These are phyloP conservation scores for Agrypnus murinus DNA, from an alignment of 2,888 invertebrate species.

Conservation along the genomic window DNA sequence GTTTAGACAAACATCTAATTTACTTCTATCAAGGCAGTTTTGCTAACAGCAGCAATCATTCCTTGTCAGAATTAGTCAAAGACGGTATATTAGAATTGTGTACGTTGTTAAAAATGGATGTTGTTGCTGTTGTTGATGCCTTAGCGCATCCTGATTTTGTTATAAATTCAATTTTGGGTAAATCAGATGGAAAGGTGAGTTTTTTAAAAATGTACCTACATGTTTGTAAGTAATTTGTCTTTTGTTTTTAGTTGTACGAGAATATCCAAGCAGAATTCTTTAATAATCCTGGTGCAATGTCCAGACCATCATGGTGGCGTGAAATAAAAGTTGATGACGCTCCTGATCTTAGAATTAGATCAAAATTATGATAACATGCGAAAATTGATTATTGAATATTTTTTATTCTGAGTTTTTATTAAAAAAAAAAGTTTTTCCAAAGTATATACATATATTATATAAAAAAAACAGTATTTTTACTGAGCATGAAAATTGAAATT, in stretches of 20 bases:
- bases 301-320: slow-evolving; percentile 84
- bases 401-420: too few species aligned
- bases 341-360: slow-evolving; percentile 59
- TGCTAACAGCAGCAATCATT: slow-evolving; percentile 57
- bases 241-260: slow-evolving; percentile 79
- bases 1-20: slow-evolving; percentile 76
- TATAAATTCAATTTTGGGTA: slow-evolving; percentile 89
- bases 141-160: slow-evolving; percentile 93
- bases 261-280: slow-evolving; percentile 83
- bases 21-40: slow-evolving; percentile 77
- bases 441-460: too few species aligned
- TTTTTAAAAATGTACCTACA: background rate
- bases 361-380: slow-evolving; percentile 58
- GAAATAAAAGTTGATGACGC: slow-evolving; percentile 68
- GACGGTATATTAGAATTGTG: slow-evolving; percentile 82
- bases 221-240: background rate
- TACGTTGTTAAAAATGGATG: slow-evolving; percentile 80
- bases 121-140: slow-evolving; percentile 87
- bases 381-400: too few species aligned
- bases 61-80: slow-evolving; percentile 77
- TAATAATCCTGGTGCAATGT: slow-evolving; percentile 80
- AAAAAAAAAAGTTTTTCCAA: too few species aligned
- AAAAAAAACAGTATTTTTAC: too few species aligned
- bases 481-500: too few species aligned
- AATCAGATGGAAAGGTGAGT: slow-evolving; percentile 84